Evolutionary conservation across 2,113 vertebrate genomes (phyloP).

Genomic region (Ploceus nigricollis): DNA sequence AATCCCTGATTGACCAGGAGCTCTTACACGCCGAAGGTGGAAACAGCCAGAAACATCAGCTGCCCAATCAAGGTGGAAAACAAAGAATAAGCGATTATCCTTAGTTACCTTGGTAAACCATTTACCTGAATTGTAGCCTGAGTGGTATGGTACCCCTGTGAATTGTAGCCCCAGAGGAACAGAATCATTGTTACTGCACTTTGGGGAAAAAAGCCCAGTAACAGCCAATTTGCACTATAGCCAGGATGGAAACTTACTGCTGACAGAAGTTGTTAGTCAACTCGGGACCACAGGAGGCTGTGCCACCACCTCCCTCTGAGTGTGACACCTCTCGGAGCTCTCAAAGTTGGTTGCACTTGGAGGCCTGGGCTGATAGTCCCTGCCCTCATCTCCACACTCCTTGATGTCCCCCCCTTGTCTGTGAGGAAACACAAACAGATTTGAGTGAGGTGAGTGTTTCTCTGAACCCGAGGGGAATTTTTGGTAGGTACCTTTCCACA

Average conservation of each 20-base stretch:
- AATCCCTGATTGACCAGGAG: background rate
- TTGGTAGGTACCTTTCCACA: background rate
- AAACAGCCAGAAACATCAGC: background rate
- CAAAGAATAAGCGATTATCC: background rate
- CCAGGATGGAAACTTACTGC: background rate
- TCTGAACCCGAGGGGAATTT: background rate
- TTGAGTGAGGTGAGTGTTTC: background rate
- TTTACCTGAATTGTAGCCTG: background rate
- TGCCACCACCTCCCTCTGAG: background rate
- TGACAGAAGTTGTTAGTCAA: background rate
- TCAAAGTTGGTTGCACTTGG: background rate
- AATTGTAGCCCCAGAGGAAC: background rate
- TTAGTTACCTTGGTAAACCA: background rate
- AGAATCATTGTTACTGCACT: background rate
- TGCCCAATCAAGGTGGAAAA: background rate
- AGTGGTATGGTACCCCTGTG: background rate
- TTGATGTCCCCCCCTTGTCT: background rate
- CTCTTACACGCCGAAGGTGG: background rate
- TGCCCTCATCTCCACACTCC: background rate
- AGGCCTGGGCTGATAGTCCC: background rate
- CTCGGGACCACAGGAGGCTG: background rate
- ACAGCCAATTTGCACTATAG: background rate
- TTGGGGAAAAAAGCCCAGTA: background rate
- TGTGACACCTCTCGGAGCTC: background rate
- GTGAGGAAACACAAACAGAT: background rate